Evolutionary conservation across 2,888 invertebrate species (phyloP).

Genomic region (Galerucella nymphaeae): DNA sequence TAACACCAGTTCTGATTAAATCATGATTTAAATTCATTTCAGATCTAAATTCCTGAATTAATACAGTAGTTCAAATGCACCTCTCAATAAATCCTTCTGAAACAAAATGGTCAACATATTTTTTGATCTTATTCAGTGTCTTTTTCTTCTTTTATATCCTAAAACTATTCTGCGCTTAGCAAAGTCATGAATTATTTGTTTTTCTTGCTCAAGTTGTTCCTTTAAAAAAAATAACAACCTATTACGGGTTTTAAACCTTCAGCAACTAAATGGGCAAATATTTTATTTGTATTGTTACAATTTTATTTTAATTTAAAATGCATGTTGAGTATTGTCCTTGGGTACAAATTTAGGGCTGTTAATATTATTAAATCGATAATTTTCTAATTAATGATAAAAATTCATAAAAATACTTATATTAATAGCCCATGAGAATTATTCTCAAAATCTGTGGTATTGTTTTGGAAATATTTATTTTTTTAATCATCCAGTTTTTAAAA

Average conservation of each 20-base stretch:
- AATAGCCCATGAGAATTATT: not conserved
- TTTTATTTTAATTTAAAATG: constrained; percentile 5
- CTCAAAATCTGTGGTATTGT: constrained; percentile 3
- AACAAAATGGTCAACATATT: too few relatives aligned
- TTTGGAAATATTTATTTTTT: not conserved
- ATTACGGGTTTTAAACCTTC: not conserved
- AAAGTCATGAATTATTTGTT: too few relatives aligned
- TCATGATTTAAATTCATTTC: too few relatives aligned
- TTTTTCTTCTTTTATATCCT: too few relatives aligned
- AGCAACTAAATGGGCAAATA: not conserved
- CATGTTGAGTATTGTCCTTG: constrained; percentile 24
- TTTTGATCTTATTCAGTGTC: too few relatives aligned
- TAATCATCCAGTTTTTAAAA: not conserved
- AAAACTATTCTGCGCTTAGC: too few relatives aligned
- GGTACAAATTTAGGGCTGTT: constrained; percentile 7
- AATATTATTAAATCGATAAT: not conserved
- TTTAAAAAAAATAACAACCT: too few relatives aligned
- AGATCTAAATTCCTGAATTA: too few relatives aligned
- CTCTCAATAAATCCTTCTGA: too few relatives aligned
- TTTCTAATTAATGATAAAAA: not conserved
- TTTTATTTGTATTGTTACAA: not conserved
- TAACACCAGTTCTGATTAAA: too few relatives aligned
- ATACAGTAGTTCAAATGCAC: too few relatives aligned
- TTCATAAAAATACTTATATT: not conserved
- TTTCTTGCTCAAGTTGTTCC: too few relatives aligned